Evolutionary conservation across 2,113 vertebrate genomes (phyloP).

Genomic region (Lamprotornis superbus): DNA sequence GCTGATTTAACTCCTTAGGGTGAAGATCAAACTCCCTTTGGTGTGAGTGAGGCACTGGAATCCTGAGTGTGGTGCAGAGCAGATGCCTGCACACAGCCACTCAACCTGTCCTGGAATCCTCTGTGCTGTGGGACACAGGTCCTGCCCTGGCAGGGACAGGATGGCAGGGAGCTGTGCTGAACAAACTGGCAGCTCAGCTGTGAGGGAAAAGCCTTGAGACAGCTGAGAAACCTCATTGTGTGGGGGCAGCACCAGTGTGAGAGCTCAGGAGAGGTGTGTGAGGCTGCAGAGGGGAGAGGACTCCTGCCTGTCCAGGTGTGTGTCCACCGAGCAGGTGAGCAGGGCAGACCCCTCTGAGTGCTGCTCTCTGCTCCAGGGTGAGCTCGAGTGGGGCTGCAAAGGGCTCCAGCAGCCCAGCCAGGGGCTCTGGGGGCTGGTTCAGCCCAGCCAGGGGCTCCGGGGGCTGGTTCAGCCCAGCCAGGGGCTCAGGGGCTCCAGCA

Average conservation of each 20-base stretch:
- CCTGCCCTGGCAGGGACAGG: rapidly evolving
- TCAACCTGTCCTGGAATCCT: rapidly evolving
- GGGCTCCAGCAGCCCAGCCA: too few species aligned
- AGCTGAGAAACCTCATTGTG: neutral
- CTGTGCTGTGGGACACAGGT: rapidly evolving
- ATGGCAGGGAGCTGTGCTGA: neutral
- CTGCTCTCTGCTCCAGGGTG: neutral
- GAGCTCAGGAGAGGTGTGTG: rapidly evolving
- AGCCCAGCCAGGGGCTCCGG: too few species aligned
- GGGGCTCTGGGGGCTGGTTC: too few species aligned
- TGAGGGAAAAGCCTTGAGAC: rapidly evolving
- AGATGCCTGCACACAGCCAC: neutral
- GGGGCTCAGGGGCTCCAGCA: neutral
- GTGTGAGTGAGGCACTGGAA: neutral
- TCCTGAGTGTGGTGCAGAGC: neutral
- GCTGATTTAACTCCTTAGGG: conserved; percentile 52
- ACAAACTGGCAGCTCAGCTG: neutral
- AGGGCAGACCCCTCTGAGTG: neutral
- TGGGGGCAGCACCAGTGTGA: rapidly evolving
- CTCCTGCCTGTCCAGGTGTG: neutral
- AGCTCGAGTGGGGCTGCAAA: too few species aligned
- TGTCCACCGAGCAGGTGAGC: neutral
- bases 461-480: too few species aligned
- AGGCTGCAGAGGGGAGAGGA: neutral
- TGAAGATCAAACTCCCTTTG: conserved; percentile 9